Evolutionary conservation across 2,888 invertebrate genomes (phyloP).

Genomic region (Atherix ibis): DNA sequence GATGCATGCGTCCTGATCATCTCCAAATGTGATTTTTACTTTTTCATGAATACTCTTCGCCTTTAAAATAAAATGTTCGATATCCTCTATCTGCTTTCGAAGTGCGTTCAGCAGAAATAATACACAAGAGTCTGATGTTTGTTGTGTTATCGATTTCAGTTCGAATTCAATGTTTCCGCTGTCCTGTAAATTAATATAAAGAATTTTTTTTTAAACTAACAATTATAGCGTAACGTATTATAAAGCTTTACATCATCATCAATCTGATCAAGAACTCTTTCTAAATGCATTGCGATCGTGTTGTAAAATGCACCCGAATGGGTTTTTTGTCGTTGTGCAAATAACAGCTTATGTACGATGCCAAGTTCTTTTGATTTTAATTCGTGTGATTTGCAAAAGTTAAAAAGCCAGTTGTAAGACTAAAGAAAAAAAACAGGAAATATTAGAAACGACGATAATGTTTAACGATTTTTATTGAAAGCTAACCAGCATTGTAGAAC

Average conservation of each 20-base stretch:
- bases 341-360: constrained; percentile 25
- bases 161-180: constrained; percentile 12
- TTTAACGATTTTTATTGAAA: too few relatives aligned
- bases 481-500: too few relatives aligned
- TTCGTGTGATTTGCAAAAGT: constrained; percentile 23
- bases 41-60: constrained; percentile 34
- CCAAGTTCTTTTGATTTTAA: constrained; percentile 20
- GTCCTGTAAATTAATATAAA: constrained; percentile 7
- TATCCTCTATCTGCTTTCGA: constrained; percentile 26
- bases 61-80: constrained; percentile 28
- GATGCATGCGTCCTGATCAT: constrained; percentile 30
- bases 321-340: constrained; percentile 26
- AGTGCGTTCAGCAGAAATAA: constrained; percentile 20
- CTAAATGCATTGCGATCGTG: constrained; percentile 22
- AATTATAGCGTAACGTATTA: background rate
- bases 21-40: constrained; percentile 32
- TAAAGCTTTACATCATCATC: constrained; percentile 13
- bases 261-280: constrained; percentile 19
- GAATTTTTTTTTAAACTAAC: constrained; percentile 1
- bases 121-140: constrained; percentile 20
- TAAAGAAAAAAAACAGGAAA: background rate
- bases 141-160: constrained; percentile 22
- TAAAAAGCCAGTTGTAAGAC: constrained; percentile 23
- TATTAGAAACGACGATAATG: background rate
- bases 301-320: constrained; percentile 27